Percentiles rank a stretch among this genome's conserved stretches.
phyloP scores from a whole-genome alignment of 1,140 invertebrate genomes.

The Luehdorfia chinensis region DNA sequence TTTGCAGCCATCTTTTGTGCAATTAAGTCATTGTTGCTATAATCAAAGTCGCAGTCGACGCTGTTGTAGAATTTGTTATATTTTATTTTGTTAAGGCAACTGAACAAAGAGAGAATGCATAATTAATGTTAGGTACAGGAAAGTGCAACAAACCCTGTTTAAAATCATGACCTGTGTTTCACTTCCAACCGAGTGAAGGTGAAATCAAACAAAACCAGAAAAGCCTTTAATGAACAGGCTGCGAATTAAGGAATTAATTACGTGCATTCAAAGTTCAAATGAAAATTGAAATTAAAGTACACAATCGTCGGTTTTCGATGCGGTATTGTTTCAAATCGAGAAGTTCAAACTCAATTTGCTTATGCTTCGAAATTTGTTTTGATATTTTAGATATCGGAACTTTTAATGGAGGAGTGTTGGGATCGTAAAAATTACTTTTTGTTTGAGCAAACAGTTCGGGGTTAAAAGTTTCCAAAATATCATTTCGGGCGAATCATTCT shows the following conservation, averaged over 20 bases:
- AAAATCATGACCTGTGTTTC: constrained; percentile 21
- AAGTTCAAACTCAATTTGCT: constrained; percentile 9
- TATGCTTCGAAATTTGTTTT: constrained; percentile 8
- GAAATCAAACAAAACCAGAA: constrained; percentile 24
- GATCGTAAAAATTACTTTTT: too few species aligned
- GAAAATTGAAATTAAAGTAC: constrained; percentile 9
- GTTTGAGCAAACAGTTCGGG: too few species aligned
- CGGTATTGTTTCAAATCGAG: constrained; percentile 7
- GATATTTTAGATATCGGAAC: constrained; percentile 9
- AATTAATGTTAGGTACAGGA: constrained; percentile 22
- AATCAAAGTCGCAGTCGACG: constrained; percentile 7
- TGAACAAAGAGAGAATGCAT: constrained; percentile 14
- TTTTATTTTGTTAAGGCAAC: constrained; percentile 5
- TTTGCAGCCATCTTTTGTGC: constrained; percentile 7
- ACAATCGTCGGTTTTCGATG: constrained; percentile 4
- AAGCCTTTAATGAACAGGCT: constrained; percentile 22
- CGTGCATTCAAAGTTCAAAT: constrained; percentile 13
- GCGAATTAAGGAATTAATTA: constrained; percentile 22
- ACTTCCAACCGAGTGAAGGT: constrained; percentile 24
- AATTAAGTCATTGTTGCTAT: constrained; percentile 6
- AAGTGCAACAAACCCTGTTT: constrained; percentile 21
- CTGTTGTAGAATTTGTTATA: constrained; percentile 9
- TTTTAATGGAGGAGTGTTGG: not conserved
- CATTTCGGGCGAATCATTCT: too few species aligned
- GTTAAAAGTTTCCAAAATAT: too few species aligned